Evolutionary conservation across 1,140 invertebrate species (phyloP), one percentile per base, ranked within the genome.

Genomic region (Aphelenchoides fujianensis): DNA sequence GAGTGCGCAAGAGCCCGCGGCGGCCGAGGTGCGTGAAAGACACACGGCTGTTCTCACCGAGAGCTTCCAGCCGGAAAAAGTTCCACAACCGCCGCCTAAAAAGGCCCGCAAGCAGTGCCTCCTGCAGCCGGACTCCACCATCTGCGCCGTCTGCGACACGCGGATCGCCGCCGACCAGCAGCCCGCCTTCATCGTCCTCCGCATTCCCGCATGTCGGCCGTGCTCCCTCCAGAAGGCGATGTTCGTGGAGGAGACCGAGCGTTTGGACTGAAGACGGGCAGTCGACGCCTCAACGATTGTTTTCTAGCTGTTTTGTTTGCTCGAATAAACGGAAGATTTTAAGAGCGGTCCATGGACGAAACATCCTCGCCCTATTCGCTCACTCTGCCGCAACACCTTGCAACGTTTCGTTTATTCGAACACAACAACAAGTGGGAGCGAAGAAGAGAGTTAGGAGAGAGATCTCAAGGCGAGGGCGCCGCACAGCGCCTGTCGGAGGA

Each of bases 401-500:
- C n/a, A n/a, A n/a, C 23, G 23, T 48, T 48, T 48, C 41, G 41
- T 48, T 48, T 48, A 48, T 16, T 12, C 23, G 41, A 48, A 48
- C 41, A 48, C 23, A 48, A 23, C 41, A 48, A 48, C 12, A 48
- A 48, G 41, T 48, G 12, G 41, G 12, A 23, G 12, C 23, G 41
- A 48, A 48, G 12, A 48, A 23, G 34, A 16, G 19, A 59, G 28
- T 59, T 23, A 59, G 27, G 55, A 59, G 27, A 59, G 34, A 16
- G 55, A 59, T 59, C 55, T 66, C 32, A 35, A n/a, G n/a, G 63
- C 31, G 19, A 66, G 32, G 2, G 63, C 63, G 32, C 31, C 53
- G 31, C 63, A 66, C 19, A 66, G 36, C 1, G 63, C 16, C 12
- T 35, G 16, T 23, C 63, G 63, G 34, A 66, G 32, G 16, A 36